Percentiles rank a stretch among this genome's conserved stretches.
These are phyloP conservation scores for Oenanthe melanoleuca DNA, from an alignment of 2,113 vertebrate genomes.

Conservation along the genomic window DNA sequence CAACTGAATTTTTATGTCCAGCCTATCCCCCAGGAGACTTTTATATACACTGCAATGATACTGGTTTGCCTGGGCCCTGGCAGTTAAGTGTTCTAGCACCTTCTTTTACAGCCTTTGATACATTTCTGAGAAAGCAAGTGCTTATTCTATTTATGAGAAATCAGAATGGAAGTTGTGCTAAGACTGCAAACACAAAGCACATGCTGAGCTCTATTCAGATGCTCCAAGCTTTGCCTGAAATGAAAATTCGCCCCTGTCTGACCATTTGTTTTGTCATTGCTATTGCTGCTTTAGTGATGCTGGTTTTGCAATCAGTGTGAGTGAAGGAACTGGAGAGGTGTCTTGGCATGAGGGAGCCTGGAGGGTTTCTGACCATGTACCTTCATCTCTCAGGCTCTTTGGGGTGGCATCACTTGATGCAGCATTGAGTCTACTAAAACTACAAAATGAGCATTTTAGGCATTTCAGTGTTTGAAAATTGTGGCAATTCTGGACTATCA, in stretches of 20 bases:
- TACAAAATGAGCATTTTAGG: accelerated
- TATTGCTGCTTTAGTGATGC: background rate
- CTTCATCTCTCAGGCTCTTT: background rate
- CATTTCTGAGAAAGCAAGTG: background rate
- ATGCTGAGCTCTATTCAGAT: background rate
- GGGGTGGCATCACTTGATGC: background rate
- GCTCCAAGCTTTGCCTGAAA: background rate
- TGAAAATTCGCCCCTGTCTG: background rate
- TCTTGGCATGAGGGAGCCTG: background rate
- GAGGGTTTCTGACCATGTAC: background rate
- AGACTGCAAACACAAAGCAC: background rate
- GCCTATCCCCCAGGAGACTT: slow-evolving; percentile 33
- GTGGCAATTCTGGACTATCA: background rate
- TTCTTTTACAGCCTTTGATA: slow-evolving; percentile 14
- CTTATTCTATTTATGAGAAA: slow-evolving; percentile 12
- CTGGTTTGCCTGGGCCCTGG: slow-evolving; percentile 19
- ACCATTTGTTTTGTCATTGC: background rate
- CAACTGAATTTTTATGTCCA: slow-evolving; percentile 61
- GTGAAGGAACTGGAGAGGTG: background rate
- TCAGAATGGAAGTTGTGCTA: background rate
- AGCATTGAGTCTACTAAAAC: background rate
- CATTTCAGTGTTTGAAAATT: background rate
- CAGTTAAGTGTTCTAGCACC: slow-evolving; percentile 48
- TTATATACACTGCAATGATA: slow-evolving; percentile 37
- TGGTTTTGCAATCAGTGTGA: accelerated